Evolutionary conservation across 2,888 invertebrate species (phyloP).

Genomic region (Steromphala cineraria): DNA sequence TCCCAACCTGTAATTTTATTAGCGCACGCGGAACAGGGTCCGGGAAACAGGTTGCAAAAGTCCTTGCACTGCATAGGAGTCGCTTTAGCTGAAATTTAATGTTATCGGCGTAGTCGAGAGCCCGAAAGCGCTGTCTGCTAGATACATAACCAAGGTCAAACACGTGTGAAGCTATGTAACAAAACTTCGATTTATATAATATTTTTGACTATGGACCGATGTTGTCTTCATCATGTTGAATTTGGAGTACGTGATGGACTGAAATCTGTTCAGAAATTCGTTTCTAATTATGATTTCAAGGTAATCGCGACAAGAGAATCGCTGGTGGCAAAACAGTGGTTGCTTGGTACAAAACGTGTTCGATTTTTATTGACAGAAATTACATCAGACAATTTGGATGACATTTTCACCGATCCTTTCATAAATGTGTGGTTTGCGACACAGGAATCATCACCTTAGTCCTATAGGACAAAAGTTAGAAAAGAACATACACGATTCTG

Average conservation of each 20-base stretch:
- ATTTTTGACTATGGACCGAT: constrained; percentile 43
- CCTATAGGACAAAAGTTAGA: neutral
- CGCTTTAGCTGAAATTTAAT: too few species aligned
- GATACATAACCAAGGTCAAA: too few species aligned
- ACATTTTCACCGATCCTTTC: constrained; percentile 34
- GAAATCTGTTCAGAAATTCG: constrained; percentile 54
- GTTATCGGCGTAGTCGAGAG: too few species aligned
- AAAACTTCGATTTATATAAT: too few species aligned
- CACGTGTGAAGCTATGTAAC: too few species aligned
- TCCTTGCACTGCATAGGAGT: too few species aligned
- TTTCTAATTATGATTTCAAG: constrained; percentile 61
- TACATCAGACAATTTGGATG: constrained; percentile 21
- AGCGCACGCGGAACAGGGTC: too few species aligned
- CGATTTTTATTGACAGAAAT: constrained; percentile 67
- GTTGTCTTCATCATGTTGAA: constrained; percentile 72
- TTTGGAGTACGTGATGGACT: constrained; percentile 68
- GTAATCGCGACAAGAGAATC: constrained; percentile 51
- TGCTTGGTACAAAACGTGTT: constrained; percentile 61
- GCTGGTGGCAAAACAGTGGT: constrained; percentile 55
- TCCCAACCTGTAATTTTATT: too few species aligned
- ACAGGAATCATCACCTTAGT: neutral
- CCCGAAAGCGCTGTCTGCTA: too few species aligned
- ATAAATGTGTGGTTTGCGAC: neutral
- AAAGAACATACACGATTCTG: constrained; percentile 64
- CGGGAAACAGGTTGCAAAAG: too few species aligned